phyloP scores from a whole-genome alignment of 2,888 invertebrate genomes.

The Coelogynopora nodosa region DNA sequence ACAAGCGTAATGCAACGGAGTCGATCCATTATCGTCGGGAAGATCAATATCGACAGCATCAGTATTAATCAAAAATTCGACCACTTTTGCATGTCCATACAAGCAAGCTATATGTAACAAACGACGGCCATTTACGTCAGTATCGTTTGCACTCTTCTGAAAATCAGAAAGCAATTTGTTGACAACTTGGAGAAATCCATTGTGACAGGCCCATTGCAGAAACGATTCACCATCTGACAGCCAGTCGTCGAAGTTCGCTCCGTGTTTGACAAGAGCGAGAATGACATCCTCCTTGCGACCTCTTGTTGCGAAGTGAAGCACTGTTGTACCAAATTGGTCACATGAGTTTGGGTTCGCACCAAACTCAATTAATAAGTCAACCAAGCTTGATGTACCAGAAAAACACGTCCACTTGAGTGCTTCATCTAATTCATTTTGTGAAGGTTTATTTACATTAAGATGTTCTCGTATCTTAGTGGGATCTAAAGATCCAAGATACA shows the following conservation, averaged over 20 bases:
- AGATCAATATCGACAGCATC: constrained; percentile 10
- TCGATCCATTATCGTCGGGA: constrained; percentile 40
- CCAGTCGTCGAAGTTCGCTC: constrained; percentile 39
- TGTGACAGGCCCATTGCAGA: constrained; percentile 39
- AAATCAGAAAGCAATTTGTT: not conserved
- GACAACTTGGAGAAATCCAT: constrained; percentile 30
- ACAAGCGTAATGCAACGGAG: constrained; percentile 38
- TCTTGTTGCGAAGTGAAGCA: constrained; percentile 36
- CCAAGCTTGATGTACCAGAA: not conserved
- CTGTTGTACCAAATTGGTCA: constrained; percentile 34
- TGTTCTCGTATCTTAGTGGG: not conserved
- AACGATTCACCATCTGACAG: constrained; percentile 17
- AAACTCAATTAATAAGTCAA: constrained; percentile 21
- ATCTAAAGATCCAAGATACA: not conserved
- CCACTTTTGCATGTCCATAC: constrained; percentile 10
- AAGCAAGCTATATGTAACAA: constrained; percentile 38
- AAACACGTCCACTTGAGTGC: constrained; percentile 38
- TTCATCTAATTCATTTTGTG: constrained; percentile 8
- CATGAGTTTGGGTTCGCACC: constrained; percentile 36
- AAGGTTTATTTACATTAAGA: not conserved
- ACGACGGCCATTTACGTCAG: constrained; percentile 16
- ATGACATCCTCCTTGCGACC: constrained; percentile 34
- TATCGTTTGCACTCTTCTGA: not conserved
- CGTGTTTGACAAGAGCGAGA: constrained; percentile 7
- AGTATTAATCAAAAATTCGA: not conserved